phyloP scores from a whole-genome alignment of 1,140 invertebrate species.

The Coelopa frigida region DNA sequence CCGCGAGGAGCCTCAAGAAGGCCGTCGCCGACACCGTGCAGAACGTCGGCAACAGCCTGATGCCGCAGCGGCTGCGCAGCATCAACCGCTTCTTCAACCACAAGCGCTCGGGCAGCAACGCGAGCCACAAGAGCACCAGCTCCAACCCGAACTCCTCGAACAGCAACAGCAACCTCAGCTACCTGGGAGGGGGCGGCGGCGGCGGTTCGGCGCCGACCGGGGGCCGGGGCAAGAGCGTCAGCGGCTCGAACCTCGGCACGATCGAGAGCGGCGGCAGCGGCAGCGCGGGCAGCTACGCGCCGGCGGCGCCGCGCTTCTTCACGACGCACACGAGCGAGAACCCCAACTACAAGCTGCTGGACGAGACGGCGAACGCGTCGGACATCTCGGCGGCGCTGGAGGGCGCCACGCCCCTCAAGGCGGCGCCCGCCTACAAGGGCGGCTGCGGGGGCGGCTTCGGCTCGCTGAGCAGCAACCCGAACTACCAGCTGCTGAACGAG shows the following conservation, averaged over 20 bases:
- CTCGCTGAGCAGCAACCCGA: slow-evolving; percentile 16
- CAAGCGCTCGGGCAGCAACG: slow-evolving; percentile 35
- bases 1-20: slow-evolving; percentile 22
- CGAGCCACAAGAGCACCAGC: slow-evolving; percentile 34
- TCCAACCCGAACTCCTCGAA: slow-evolving; percentile 30
- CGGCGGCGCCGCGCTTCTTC: slow-evolving; percentile 10
- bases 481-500: slow-evolving; percentile 30
- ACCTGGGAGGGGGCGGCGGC: slow-evolving; percentile 14
- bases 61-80: slow-evolving; percentile 15
- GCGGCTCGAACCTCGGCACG: slow-evolving; percentile 24
- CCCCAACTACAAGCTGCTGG: slow-evolving; percentile 10
- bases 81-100: slow-evolving; percentile 32
- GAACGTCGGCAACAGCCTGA: slow-evolving; percentile 10
- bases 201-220: slow-evolving; percentile 18
- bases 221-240: slow-evolving; percentile 17
- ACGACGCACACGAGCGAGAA: slow-evolving; percentile 6
- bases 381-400: not conserved
- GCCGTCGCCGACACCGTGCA: slow-evolving; percentile 24
- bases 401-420: too few species aligned
- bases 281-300: slow-evolving; percentile 33
- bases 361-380: slow-evolving; percentile 10
- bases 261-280: slow-evolving; percentile 42
- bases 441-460: not conserved
- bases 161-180: slow-evolving; percentile 33
- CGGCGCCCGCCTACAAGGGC: slow-evolving; percentile 6